Percentiles rank a stretch among this genome's conserved stretches.
Evolutionary conservation across 2,113 vertebrate species (phyloP).

Genomic region (Chitala chitala): DNA sequence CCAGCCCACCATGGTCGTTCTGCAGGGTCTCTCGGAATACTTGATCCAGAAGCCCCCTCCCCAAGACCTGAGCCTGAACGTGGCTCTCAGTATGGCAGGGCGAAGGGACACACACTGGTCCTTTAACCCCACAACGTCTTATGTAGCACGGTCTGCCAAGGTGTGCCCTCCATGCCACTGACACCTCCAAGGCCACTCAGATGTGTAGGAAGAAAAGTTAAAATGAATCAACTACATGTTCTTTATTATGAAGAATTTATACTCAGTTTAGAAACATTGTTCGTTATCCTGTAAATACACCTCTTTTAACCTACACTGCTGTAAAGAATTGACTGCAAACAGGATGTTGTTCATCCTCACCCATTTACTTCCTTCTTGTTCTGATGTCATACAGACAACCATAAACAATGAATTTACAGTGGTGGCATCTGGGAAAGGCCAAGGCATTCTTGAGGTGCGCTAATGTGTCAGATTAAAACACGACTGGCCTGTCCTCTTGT

Average conservation of each 20-base stretch:
- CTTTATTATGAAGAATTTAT: too few relatives aligned
- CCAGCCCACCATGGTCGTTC: constrained; percentile 66
- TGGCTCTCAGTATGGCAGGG: constrained; percentile 50
- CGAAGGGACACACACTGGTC: constrained; percentile 47
- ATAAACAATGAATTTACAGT: constrained; percentile 56
- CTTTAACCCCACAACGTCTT: constrained; percentile 46
- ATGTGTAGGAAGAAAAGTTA: not conserved
- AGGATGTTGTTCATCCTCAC: not conserved
- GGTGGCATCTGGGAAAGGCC: constrained; percentile 61
- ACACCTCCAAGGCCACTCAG: not conserved
- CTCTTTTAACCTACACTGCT: too few relatives aligned
- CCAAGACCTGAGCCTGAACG: constrained; percentile 36
- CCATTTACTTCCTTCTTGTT: not conserved
- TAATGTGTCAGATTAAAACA: not conserved
- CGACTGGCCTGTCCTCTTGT: not conserved
- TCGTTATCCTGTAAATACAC: too few relatives aligned
- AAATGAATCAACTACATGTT: too few relatives aligned
- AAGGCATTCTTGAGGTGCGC: constrained; percentile 69
- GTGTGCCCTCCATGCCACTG: constrained; percentile 31
- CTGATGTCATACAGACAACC: constrained; percentile 44
- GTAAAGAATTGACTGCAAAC: too few relatives aligned
- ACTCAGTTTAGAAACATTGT: too few relatives aligned
- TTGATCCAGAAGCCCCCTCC: constrained; percentile 40
- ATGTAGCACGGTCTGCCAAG: constrained; percentile 49
- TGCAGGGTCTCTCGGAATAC: constrained; percentile 65